A percentile compares a stretch with the other conserved stretches of the same genome.
Evolutionary conservation across 1,140 invertebrate species (phyloP).

Genomic region (Brachystomella parvula): DNA sequence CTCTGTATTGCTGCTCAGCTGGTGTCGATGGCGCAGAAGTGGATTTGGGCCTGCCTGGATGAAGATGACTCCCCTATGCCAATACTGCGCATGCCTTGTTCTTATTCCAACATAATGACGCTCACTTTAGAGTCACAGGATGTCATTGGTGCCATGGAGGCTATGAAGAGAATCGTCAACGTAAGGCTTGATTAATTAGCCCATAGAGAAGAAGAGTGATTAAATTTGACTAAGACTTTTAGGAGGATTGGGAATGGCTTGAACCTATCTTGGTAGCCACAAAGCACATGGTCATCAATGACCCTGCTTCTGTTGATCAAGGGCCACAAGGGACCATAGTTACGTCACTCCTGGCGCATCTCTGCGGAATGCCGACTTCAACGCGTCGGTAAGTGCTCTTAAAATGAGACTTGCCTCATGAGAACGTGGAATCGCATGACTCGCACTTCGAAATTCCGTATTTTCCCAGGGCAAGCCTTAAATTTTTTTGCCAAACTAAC

Average conservation of each 20-base stretch:
- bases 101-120: constrained; percentile 33
- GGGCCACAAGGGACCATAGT: constrained; percentile 32
- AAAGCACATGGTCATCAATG: constrained; percentile 36
- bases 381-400: constrained; percentile 18
- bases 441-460: background rate
- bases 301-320: constrained; percentile 29
- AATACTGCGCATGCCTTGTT: constrained; percentile 35
- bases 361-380: constrained; percentile 16
- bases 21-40: constrained; percentile 37
- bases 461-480: no score
- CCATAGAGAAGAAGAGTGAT: background rate
- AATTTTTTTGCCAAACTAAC: no score
- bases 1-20: constrained; percentile 32
- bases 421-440: background rate
- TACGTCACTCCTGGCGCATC: constrained; percentile 20
- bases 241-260: constrained; percentile 34
- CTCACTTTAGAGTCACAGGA: constrained; percentile 32
- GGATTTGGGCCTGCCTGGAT: constrained; percentile 31
- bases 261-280: constrained; percentile 29
- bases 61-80: constrained; percentile 26
- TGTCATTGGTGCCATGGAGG: constrained; percentile 27
- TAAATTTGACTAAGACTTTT: constrained; percentile 12
- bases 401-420: background rate
- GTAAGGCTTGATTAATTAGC: constrained; percentile 5
- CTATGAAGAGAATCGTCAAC: constrained; percentile 30